These are phyloP conservation scores for Oreochromis niloticus DNA, from an alignment of 2,113 vertebrate species.

Conservation along the genomic window DNA sequence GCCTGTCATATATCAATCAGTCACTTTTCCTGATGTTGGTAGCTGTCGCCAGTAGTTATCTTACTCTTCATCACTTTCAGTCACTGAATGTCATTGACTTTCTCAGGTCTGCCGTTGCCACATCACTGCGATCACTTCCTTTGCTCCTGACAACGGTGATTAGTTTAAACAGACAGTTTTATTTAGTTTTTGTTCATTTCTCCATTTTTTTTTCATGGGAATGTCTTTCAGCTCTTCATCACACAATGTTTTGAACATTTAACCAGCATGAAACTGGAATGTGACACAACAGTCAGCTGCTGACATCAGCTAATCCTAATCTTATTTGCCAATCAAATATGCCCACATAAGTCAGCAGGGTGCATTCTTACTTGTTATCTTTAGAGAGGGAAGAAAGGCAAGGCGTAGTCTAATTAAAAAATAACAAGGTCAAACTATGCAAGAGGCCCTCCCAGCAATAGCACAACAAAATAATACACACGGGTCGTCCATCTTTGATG, in stretches of 20 bases:
- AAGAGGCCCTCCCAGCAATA: background rate
- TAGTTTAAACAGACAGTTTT: background rate
- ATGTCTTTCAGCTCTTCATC: background rate
- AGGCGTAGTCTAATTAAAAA: background rate
- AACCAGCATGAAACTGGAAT: background rate
- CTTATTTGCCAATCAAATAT: background rate
- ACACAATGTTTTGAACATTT: background rate
- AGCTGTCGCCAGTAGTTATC: background rate
- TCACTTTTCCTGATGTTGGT: background rate
- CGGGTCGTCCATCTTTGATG: background rate
- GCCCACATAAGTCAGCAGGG: background rate
- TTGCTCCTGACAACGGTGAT: accelerated
- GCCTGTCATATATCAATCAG: background rate
- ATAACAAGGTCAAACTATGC: background rate
- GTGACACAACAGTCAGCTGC: background rate
- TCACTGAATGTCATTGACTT: background rate
- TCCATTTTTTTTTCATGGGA: background rate
- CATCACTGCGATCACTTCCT: background rate
- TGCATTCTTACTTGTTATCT: background rate
- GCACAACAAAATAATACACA: accelerated
- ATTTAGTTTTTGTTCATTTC: background rate
- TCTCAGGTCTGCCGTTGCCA: background rate
- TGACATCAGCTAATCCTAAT: background rate
- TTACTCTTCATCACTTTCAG: background rate
- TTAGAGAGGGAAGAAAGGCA: background rate